A percentile compares a stretch with the other conserved stretches of the same genome.
phyloP scores from a whole-genome alignment of 2,888 invertebrate species.

The Geophilus truncorum region DNA sequence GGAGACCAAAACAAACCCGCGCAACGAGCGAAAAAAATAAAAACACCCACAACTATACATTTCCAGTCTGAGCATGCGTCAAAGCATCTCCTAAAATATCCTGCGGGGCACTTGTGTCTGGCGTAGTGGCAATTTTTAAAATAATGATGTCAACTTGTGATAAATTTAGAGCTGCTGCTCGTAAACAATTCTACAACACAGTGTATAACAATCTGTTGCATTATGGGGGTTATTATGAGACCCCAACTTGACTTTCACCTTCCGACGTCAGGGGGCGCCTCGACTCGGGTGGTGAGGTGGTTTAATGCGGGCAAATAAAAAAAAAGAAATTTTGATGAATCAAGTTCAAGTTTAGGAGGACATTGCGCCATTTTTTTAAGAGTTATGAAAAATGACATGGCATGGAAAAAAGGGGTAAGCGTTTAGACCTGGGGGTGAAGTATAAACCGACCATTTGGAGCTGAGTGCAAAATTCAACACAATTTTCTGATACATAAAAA shows the following conservation, averaged over 20 bases:
- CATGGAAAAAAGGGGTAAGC: not conserved
- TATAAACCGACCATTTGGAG: not conserved
- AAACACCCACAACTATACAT: not conserved
- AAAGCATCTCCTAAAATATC: not conserved
- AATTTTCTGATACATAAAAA: not conserved
- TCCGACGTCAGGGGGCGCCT: not conserved
- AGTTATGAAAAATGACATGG: not conserved
- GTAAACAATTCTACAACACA: not conserved
- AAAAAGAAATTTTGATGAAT: not conserved
- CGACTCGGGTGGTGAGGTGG: not conserved
- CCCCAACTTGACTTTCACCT: not conserved
- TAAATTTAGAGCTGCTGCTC: not conserved
- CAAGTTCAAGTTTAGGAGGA: not conserved
- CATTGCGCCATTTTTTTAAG: not conserved
- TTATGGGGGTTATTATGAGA: not conserved
- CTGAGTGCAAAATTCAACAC: not conserved
- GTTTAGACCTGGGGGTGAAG: not conserved
- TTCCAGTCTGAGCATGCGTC: not conserved
- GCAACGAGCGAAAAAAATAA: not conserved
- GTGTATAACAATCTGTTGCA: not conserved
- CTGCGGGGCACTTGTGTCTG: not conserved
- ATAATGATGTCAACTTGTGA: constrained; percentile 22
- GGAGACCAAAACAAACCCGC: not conserved
- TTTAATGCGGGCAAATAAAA: not conserved
- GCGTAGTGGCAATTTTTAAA: constrained; percentile 15